Evolutionary conservation across 2,113 vertebrate species (phyloP), one percentile per base, ranked within the genome.

Genomic region (Lutjanus erythropterus): DNA sequence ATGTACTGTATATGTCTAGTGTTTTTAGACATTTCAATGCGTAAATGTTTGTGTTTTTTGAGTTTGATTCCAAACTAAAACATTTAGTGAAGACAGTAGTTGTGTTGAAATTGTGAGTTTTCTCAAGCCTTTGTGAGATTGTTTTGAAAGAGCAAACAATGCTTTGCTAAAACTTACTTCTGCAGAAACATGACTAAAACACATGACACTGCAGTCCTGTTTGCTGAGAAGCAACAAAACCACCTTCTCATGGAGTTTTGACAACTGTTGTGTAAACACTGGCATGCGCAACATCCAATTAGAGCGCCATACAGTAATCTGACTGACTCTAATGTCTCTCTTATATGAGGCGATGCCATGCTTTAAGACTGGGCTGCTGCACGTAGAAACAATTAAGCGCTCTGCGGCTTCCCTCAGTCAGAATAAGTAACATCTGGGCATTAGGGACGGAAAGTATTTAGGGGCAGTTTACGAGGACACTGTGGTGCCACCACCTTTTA

Each of bases 361-460:
- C 59, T 62, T 42, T 50, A 4, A 55, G 68, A 53, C 60, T 42
- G 18, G 37, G 18, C 75, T 58, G 23, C 47, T 33, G 78, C 49
- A 39, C 46, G 19, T 11, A 66, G 29, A 77, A 55, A 53, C 71
- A 71, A 80, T 84, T 46, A 76, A 70, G 44, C 6, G 33, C 46
- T 16, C 69, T 55, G 73, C 39, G 77, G 66, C 59, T 77, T 65
- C 60, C 76, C 37, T 15, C 58, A 71, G 72, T 77, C 80, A 71
- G 44, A 78, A 84, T 75, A 68, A 69, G 72, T 66, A 49, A 56
- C 80, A 74, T 72, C 1, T 79, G 73, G 71, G n/a, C 42, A 66
- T 21, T 33, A 16, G 7, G 25, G 56, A 65, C 33, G 69, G 61
- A 84, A 81, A 85, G 47, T 81, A 76, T 50, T 85, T 21, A 58